These are phyloP conservation scores for Episyrphus balteatus DNA, from an alignment of 1,140 invertebrate genomes.

Conservation along the genomic window DNA sequence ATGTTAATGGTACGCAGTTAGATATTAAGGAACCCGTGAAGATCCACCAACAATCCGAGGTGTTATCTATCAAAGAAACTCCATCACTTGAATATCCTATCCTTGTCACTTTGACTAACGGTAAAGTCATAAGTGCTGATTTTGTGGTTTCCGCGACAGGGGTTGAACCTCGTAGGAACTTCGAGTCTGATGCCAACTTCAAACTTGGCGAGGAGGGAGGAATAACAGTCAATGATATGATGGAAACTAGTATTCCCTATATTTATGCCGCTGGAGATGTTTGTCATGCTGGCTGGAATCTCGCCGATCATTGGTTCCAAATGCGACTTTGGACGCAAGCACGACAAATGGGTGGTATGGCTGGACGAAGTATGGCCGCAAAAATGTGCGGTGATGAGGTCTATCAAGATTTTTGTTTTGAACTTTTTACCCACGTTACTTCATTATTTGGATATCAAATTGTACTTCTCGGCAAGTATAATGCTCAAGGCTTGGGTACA, in stretches of 20 bases:
- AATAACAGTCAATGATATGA: conserved; percentile 71
- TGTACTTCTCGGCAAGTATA: conserved; percentile 84
- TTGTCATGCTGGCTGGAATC: conserved; percentile 67
- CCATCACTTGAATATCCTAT: conserved; percentile 39
- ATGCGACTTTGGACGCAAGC: conserved; percentile 98
- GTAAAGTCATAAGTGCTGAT: conserved; percentile 69
- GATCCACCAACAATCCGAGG: conserved; percentile 62
- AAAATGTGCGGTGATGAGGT: conserved; percentile 49
- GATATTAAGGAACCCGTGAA: conserved; percentile 34
- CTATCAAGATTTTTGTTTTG: conserved; percentile 88
- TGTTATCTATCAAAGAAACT: conserved; percentile 42
- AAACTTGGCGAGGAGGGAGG: conserved; percentile 58
- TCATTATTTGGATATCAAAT: conserved; percentile 92
- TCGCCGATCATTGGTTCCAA: conserved; percentile 84
- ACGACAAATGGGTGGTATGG: conserved; percentile 91
- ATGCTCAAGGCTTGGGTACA: conserved; percentile 76
- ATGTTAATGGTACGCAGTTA: conserved; percentile 47
- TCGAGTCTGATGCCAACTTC: conserved; percentile 45
- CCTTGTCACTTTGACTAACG: conserved; percentile 66
- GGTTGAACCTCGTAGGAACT: conserved; percentile 60
- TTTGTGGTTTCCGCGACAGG: conserved; percentile 93
- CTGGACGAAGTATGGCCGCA: conserved; percentile 79
- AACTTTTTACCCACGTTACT: conserved; percentile 94
- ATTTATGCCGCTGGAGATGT: conserved; percentile 94
- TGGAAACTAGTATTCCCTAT: conserved; percentile 66